A percentile compares a stretch with the other conserved stretches of the same genome.
phyloP scores from a whole-genome alignment of 2,797 vertebrate genomes.

The Margarornis squamiger region DNA sequence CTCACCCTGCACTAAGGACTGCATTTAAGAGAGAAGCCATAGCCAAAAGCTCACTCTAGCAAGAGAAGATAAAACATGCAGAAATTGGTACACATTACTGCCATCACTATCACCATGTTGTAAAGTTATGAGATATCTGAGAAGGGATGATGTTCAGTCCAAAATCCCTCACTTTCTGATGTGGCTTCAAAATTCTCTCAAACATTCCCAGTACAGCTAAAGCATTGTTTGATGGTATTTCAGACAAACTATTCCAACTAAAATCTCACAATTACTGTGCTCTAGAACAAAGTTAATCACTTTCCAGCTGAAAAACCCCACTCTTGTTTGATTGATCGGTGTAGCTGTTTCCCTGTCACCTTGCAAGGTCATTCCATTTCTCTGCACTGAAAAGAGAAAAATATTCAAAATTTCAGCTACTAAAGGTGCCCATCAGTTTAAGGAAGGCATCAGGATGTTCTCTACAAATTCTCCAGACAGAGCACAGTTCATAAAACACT shows the following conservation, averaged over 20 bases:
- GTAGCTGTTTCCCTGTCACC: neutral
- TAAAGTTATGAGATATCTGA: neutral
- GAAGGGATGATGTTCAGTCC: neutral
- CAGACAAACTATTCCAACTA: neutral
- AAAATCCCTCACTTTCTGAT: neutral
- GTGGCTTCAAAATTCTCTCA: neutral
- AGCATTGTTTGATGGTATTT: neutral
- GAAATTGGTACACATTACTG: fast-evolving
- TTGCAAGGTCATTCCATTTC: neutral
- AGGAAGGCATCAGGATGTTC: neutral
- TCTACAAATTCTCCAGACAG: neutral
- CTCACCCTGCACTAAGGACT: fast-evolving
- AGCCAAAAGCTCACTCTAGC: neutral
- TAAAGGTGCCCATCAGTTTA: neutral
- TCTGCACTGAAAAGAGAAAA: neutral
- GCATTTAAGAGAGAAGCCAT: neutral
- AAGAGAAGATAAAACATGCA: neutral
- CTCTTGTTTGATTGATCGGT: neutral
- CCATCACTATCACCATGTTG: neutral
- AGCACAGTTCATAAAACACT: neutral
- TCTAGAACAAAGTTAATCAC: neutral
- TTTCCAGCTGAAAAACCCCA: neutral
- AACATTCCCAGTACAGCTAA: neutral
- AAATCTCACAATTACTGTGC: neutral
- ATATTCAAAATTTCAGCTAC: neutral